A percentile compares a stretch with the other conserved stretches of the same genome.
Evolutionary conservation across 2,888 invertebrate genomes (phyloP).

Genomic region (Ectemnius continuus): DNA sequence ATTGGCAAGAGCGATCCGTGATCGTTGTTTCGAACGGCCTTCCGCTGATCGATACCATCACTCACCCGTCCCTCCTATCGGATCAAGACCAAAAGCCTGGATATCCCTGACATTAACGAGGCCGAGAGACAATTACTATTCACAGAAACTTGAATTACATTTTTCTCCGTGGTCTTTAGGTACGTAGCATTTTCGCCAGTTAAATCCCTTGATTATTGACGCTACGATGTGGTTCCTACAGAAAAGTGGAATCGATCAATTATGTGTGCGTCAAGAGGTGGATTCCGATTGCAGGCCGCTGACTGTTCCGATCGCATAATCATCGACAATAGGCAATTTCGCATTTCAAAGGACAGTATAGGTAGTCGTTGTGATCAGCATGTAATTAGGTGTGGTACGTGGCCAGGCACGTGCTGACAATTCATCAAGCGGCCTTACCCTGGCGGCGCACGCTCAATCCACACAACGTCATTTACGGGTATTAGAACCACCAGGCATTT

Average conservation of each 20-base stretch:
- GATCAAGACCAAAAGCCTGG: background rate
- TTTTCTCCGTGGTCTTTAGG: too few relatives aligned
- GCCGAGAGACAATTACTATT: too few relatives aligned
- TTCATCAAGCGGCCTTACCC: conserved; percentile 74
- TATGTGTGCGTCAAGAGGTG: conserved; percentile 51
- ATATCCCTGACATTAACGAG: too few relatives aligned
- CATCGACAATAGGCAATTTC: conserved; percentile 71
- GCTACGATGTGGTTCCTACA: too few relatives aligned
- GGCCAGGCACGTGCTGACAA: conserved; percentile 75
- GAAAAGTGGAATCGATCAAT: conserved; percentile 36
- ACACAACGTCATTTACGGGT: conserved; percentile 66
- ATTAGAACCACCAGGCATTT: conserved; percentile 63
- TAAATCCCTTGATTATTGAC: too few relatives aligned
- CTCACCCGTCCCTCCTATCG: background rate
- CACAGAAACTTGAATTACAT: too few relatives aligned
- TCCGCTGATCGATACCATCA: background rate
- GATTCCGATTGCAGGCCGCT: conserved; percentile 53
- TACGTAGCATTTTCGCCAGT: too few relatives aligned
- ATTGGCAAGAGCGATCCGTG: conserved; percentile 35
- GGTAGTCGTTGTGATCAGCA: conserved; percentile 74
- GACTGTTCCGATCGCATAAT: conserved; percentile 67
- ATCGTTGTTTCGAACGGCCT: background rate
- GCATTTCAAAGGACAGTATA: conserved; percentile 70
- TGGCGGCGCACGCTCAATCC: conserved; percentile 49
- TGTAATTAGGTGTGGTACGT: conserved; percentile 76